Conservation (phyloP, 2,888 invertebrate genomes). For the Dione juno region DNA sequence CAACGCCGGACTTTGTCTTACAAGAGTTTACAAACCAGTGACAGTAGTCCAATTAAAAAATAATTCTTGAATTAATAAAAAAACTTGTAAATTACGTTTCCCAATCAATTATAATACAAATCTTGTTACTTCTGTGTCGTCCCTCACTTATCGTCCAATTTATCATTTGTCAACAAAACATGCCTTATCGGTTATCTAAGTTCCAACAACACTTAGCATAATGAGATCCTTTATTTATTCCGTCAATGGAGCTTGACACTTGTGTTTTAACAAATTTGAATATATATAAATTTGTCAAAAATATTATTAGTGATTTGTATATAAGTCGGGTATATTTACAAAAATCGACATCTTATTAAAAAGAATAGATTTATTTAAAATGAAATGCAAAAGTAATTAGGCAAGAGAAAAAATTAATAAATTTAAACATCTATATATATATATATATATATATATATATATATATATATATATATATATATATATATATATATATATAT, state of each 20-base stretch:
- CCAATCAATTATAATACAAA: constrained; percentile 1
- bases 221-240: constrained; percentile 16
- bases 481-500: too few species aligned
- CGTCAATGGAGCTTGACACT: background rate
- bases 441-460: too few species aligned
- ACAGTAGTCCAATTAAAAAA: background rate
- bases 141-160: constrained; percentile 7
- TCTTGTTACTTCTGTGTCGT: background rate
- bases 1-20: background rate
- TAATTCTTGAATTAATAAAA: background rate
- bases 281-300: background rate
- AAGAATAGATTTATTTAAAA: too few species aligned
- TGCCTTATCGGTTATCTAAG: constrained; percentile 19
- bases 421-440: too few species aligned
- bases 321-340: too few species aligned
- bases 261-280: constrained; percentile 1
- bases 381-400: too few species aligned
- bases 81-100: background rate
- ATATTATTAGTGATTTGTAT: background rate
- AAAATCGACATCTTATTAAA: too few species aligned
- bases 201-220: constrained; percentile 14
- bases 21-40: too few species aligned
- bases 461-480: too few species aligned
- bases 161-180: constrained; percentile 19
- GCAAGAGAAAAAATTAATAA: too few species aligned